Base-by-base conservation (phyloP, 2,888 invertebrate species). In the Cotesia congregata region DNA sequence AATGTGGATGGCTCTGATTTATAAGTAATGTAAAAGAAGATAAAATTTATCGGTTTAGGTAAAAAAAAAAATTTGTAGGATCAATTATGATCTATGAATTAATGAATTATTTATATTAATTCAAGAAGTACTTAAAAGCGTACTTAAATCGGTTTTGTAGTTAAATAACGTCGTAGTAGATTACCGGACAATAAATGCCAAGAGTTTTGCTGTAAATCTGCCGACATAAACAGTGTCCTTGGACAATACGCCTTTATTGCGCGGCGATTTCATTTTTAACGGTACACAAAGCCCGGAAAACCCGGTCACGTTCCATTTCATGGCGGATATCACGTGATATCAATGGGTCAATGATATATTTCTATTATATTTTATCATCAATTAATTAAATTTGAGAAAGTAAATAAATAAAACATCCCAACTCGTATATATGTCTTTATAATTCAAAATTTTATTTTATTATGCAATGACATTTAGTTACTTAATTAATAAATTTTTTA, bases 261-360 rank as follows among this genome's bases (percentile, higher is more conserved):
- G 15, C 20, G n/a, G 62, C 62, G 20, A 62, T 62, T 62, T 62
- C 62, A 62, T 62, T 62, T 62, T 62, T 62, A 62, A 62, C 62
- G 62, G 62, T 62, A 62, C 62, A 62, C 17, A 62, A 50, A 50
- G 9, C 7, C 62, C 4, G 62, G 20, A 62, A 62, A 62, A 62
- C 62, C 62, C 62, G 62, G 62, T 62, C 62, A 62, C 62, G 62
- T 62, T 62, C 62, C 62, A 62, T 62, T 62, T 62, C 62, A n/a
- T 62, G 20, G 6, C 62, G 62, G 62, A 62, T 62, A 62, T 40
- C 30, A 62, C 40, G 40, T 39, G 15, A 39, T 39, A 39, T 6
- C 38, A 15, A 67, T 67, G 67, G 39, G n/a, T 39, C 39, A 67
- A 39, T 15, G 39, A 39, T 39, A 65, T 67, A 15, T 67, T 50